Base-by-base conservation (phyloP, 2,113 vertebrate genomes). In the Athene noctua region DNA sequence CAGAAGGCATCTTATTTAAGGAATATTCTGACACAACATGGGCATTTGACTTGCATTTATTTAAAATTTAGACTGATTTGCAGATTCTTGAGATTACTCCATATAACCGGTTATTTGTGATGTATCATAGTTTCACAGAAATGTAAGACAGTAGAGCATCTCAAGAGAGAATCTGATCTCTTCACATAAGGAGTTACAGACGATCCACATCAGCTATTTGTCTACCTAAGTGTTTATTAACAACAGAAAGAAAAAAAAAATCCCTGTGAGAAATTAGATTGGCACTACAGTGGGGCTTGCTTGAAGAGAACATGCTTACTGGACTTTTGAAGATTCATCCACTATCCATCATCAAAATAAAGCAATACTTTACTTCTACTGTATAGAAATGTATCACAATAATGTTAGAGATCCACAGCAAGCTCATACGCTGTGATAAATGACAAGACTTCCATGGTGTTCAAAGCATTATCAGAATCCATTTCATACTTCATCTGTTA, bases 401-500 rank as follows among this genome's bases (percentile, higher is more conserved):
- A 77, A 93, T 59, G 42, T 34, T 51, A 75, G 81, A 29, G 40
- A 95, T 89, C 22, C 36, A 27, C 40, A 75, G 80, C 29, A 83
- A 92, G 73, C 77, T 94, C 93, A 65, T 79, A 32, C 80, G n/a
- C 55, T 94, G 71, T 94, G 95, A 97, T 96, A 97, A 97, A 98
- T 97, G 94, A 96, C 63, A 92, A 54, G 86, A 54, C 34, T 92
- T 96, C 81, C 77, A 52, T 82, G 82, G 85, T 97, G 81, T 74
- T 97, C 97, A 96, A 68, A 86, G 62, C 74, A 66, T 75, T 82
- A 90, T 83, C 13, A 46, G 94, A 96, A 97, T 92, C 94, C 90
- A 96, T 97, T 98, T 98, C 97, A 97, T 96, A 97, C 77, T 92
- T 97, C 97, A 96, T 98, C 96, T 87, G 70, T 98, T 97, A 96